These are phyloP conservation scores for Gymnothorax reevesii DNA, from an alignment of 2,797 vertebrate species.

Conservation along the genomic window DNA sequence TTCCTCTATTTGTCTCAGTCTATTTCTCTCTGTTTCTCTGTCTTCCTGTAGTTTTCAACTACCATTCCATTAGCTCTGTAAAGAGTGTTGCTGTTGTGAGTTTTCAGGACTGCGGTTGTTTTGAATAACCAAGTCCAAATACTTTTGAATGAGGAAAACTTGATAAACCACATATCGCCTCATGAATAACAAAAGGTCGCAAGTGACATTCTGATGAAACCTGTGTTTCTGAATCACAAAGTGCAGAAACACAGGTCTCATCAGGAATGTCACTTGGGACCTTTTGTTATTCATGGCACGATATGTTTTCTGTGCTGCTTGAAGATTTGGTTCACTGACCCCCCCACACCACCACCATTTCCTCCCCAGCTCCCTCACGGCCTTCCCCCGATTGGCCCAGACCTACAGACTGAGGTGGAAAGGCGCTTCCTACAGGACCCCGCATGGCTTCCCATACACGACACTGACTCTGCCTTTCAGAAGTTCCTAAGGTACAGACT, in stretches of 20 bases:
- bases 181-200: too few species aligned
- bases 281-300: too few species aligned
- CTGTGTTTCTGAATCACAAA: too few species aligned
- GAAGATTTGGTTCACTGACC: not conserved
- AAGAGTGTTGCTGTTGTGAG: not conserved
- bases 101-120: not conserved
- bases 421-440: constrained; percentile 80
- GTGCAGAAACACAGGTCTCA: too few species aligned
- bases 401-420: constrained; percentile 80
- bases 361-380: constrained; percentile 81
- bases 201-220: too few species aligned
- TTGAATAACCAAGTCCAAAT: not conserved
- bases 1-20: not conserved
- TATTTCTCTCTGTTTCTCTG: not conserved
- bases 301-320: not conserved
- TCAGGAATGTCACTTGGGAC: too few species aligned
- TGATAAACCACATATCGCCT: not conserved
- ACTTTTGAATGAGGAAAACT: not conserved
- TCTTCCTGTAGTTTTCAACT: not conserved
- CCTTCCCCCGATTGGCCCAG: constrained; percentile 80
- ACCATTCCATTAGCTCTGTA: not conserved
- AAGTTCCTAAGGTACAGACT: constrained; percentile 76
- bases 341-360: not conserved
- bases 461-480: constrained; percentile 81
- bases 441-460: constrained; percentile 83